Base-by-base conservation (phyloP, 2,888 invertebrate genomes). In the Caenorhabditis zanzibari region DNA sequence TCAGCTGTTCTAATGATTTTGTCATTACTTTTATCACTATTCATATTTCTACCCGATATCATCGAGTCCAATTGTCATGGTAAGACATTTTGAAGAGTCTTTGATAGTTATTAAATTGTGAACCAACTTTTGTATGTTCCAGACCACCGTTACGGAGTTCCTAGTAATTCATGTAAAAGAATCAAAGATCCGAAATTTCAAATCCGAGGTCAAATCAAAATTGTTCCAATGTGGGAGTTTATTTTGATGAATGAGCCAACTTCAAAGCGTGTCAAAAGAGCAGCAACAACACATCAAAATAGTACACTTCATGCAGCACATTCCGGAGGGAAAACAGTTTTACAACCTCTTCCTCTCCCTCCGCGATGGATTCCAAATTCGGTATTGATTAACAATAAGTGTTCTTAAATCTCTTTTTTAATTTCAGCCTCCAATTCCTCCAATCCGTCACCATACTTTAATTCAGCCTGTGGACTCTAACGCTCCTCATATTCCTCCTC, bases 201-300 rank as follows among this genome's bases (percentile, higher is more conserved):
- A 84, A 84, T 83, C 16, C 59, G 83, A 7, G 83, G 83, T 9
- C 74, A 58, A 24, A 71, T 83, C 7, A 71, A 75, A 66, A 61
- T 84, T 2, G 81, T 84, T 10, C 84, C 84, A 35, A 84, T 84
- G 83, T 79, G 79, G 83, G 74, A 79, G 49, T 83, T 44, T 58
- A 63, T 83, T 24, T 58, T 83, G 26, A 22, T 79, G 24, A 74
- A 79, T 28, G 77, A 82, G 54, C 26, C 73, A 14, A 24, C 24
- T 19, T 44, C 10, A 22, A 68, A 68, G n/a, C 24, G 77, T 32
- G 52, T 63, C 4, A 77, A 77, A 61, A 38, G 73, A 58, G 63
- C 26, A 24, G 38, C 41, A 14, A 22, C 54, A 19, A 47, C 38
- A 26, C 35, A 59, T 54, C 54, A 47, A 26, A 68, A 75, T 44